Conservation (phyloP, 2,888 invertebrate genomes). For the Ctenicera cuprea region DNA sequence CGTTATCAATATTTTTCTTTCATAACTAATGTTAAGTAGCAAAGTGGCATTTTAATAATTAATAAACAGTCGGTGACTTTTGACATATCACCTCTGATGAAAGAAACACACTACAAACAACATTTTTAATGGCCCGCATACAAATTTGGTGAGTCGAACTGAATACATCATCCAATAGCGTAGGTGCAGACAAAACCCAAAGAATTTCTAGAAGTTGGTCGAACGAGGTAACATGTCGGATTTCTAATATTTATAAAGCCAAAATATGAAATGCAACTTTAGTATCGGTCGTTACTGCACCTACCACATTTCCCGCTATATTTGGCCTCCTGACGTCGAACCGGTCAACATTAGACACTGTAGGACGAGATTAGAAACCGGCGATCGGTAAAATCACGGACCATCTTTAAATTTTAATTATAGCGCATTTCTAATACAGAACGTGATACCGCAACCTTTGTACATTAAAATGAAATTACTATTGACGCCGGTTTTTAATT, state of each 20-base stretch:
- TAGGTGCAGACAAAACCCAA: background rate
- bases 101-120: conserved; percentile 17
- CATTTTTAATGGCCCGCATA: conserved; percentile 13
- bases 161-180: background rate
- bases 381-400: conserved; percentile 43
- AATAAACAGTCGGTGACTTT: background rate
- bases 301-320: background rate
- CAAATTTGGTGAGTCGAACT: conserved; percentile 22
- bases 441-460: conserved; percentile 54
- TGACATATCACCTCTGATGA: conserved; percentile 13
- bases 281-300: background rate
- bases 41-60: conserved; percentile 16
- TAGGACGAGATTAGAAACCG: conserved; percentile 36
- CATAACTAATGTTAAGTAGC: background rate
- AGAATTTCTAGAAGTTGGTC: conserved; percentile 4
- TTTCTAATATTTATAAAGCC: conserved; percentile 9
- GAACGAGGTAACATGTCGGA: background rate
- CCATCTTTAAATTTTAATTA: conserved; percentile 51
- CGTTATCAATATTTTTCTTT: background rate
- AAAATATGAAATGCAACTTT: background rate
- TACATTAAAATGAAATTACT: conserved; percentile 49
- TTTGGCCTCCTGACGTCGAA: conserved; percentile 17
- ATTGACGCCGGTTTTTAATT: conserved; percentile 46
- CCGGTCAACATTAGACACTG: conserved; percentile 27
- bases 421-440: conserved; percentile 50